Conservation (phyloP, 1,140 invertebrate genomes). For the Drosophila quadrilineata region DNA sequence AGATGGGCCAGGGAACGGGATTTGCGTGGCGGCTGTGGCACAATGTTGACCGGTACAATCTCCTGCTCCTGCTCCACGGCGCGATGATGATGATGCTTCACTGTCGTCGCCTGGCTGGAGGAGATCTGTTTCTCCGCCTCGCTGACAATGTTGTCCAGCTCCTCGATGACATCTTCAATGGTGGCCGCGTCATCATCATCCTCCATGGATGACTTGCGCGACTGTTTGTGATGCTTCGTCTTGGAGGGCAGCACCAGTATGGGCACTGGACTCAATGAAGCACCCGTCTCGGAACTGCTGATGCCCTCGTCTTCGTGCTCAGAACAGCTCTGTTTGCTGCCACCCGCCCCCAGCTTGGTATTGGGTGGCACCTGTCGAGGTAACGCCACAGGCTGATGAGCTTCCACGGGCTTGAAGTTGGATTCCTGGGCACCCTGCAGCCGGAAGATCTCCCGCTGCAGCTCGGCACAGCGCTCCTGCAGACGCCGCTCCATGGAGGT, state of each 20-base stretch:
- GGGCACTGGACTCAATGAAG: conserved; percentile 86
- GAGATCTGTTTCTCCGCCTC: conserved; percentile 89
- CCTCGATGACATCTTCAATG: conserved; percentile 93
- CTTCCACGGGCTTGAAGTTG: conserved; percentile 70
- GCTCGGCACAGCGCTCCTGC: conserved; percentile 87
- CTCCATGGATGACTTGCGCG: conserved; percentile 10
- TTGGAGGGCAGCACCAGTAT: conserved; percentile 72
- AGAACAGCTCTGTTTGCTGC: conserved; percentile 83
- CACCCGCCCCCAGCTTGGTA: conserved; percentile 14
- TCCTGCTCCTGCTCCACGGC: conserved; percentile 81
- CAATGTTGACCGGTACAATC: conserved; percentile 85
- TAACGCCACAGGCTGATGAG: conserved; percentile 70
- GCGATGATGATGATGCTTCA: conserved; percentile 25
- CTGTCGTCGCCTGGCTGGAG: conserved; percentile 76
- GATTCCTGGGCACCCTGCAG: conserved; percentile 74
- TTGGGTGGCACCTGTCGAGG: conserved; percentile 71
- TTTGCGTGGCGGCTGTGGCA: conserved; percentile 85
- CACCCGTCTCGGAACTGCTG: conserved; percentile 87
- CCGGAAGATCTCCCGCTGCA: conserved; percentile 84
- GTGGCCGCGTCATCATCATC: conserved; percentile 88
- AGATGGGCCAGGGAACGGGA: conserved; percentile 84
- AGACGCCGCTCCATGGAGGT: conserved; percentile 89
- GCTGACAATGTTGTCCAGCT: conserved; percentile 91
- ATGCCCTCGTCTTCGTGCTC: conserved; percentile 93
- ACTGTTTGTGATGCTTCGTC: conserved; percentile 79